Percentiles rank a stretch among this genome's conserved stretches.
Conservation (phyloP, 1,140 invertebrate species). For the Nautilus pompilius region DNA sequence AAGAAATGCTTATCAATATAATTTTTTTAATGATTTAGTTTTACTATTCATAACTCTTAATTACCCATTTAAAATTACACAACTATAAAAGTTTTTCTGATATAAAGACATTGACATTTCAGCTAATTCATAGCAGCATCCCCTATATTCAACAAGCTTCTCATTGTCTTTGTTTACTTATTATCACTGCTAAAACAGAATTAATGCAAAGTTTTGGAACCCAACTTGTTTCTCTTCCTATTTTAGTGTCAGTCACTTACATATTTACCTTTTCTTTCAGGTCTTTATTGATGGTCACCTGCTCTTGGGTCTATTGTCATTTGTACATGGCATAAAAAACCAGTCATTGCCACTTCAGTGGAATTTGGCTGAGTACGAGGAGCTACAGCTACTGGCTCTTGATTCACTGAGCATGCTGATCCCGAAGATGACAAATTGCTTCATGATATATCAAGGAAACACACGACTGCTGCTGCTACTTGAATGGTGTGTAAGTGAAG, state of each 20-base stretch:
- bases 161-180: too few relatives aligned
- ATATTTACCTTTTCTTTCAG: constrained; percentile 22
- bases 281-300: constrained; percentile 51
- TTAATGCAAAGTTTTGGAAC: too few relatives aligned
- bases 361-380: constrained; percentile 55
- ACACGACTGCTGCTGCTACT: constrained; percentile 52
- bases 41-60: too few relatives aligned
- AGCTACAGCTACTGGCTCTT: constrained; percentile 54
- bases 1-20: too few relatives aligned
- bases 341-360: constrained; percentile 38
- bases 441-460: constrained; percentile 53
- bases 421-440: constrained; percentile 52
- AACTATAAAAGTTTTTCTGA: too few relatives aligned
- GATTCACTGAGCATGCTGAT: constrained; percentile 46
- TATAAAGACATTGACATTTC: too few relatives aligned
- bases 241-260: background rate
- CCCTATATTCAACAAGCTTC: too few relatives aligned
- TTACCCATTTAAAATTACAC: too few relatives aligned
- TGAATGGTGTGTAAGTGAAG: constrained; percentile 53
- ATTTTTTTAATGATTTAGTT: too few relatives aligned
- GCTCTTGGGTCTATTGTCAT: constrained; percentile 52
- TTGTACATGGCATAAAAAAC: constrained; percentile 47
- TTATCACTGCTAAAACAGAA: too few relatives aligned
- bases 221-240: too few relatives aligned
- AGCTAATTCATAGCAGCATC: too few relatives aligned